Conservation (phyloP, 2,888 invertebrate species). For the Helobdella robusta region DNA sequence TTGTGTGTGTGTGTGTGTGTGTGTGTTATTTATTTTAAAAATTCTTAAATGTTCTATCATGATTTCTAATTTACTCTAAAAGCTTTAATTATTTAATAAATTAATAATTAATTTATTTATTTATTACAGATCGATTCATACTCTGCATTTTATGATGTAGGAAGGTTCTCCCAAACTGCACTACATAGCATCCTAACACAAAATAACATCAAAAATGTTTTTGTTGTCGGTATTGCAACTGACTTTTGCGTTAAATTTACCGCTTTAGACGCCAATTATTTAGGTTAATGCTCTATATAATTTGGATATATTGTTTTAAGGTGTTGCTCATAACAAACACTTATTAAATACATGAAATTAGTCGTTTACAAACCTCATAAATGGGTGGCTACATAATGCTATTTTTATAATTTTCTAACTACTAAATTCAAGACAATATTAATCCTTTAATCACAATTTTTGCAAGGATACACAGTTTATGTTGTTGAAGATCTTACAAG, state of each 20-base stretch:
- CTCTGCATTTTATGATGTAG: constrained; percentile 37
- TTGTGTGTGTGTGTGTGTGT: too few species aligned
- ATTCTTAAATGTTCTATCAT: too few species aligned
- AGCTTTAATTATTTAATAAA: too few species aligned
- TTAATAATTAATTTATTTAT: constrained; percentile 27
- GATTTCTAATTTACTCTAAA: too few species aligned
- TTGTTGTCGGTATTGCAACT: constrained; percentile 40
- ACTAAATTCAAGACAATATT: background rate
- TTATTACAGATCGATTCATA: constrained; percentile 25
- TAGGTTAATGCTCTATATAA: constrained; percentile 23
- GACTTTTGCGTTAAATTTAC: constrained; percentile 44
- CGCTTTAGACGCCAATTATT: constrained; percentile 37
- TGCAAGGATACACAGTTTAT: background rate
- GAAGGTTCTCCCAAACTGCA: constrained; percentile 38
- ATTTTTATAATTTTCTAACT: too few species aligned
- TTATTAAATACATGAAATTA: too few species aligned
- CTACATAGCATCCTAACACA: constrained; percentile 34
- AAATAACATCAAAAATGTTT: constrained; percentile 36
- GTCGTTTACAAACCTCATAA: too few species aligned
- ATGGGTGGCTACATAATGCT: too few species aligned
- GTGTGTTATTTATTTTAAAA: too few species aligned
- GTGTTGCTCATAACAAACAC: too few species aligned
- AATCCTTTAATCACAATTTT: background rate
- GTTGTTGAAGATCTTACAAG: background rate
- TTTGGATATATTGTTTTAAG: too few species aligned